Percentiles rank a stretch among this genome's conserved stretches.
Conservation (phyloP, 2,888 invertebrate genomes). For the Odontocolon sp. region DNA sequence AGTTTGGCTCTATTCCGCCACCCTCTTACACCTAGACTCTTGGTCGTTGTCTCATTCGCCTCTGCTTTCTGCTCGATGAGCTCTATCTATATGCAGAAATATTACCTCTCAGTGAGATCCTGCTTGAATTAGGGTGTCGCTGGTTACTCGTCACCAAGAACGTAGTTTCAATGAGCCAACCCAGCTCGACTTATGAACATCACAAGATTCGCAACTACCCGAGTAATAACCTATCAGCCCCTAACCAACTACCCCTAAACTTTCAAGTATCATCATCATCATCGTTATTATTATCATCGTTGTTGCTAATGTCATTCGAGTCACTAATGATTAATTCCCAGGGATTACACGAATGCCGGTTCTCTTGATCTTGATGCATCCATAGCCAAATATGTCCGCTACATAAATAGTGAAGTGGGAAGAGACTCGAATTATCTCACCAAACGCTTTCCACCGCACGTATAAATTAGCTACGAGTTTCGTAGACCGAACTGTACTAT, state of each 20-base stretch:
- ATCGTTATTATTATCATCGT: slow-evolving; percentile 28
- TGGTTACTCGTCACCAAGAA: slow-evolving; percentile 12
- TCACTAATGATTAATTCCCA: slow-evolving; percentile 47
- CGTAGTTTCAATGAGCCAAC: slow-evolving; percentile 18
- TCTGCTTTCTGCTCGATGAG: slow-evolving; percentile 63
- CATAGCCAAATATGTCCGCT: slow-evolving; percentile 5
- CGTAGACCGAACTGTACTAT: slow-evolving; percentile 29
- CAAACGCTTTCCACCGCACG: slow-evolving; percentile 53
- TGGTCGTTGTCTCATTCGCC: background rate
- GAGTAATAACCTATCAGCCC: slow-evolving; percentile 4
- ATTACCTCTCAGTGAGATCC: slow-evolving; percentile 61
- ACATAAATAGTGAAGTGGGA: slow-evolving; percentile 23
- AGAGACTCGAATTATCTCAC: slow-evolving; percentile 57
- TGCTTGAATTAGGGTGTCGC: slow-evolving; percentile 21
- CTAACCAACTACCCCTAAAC: background rate
- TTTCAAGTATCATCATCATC: background rate
- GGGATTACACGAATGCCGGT: slow-evolving; percentile 1
- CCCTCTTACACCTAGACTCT: background rate
- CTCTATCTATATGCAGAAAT: slow-evolving; percentile 76
- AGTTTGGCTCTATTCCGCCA: slow-evolving; percentile 27
- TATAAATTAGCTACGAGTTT: slow-evolving; percentile 55
- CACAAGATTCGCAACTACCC: background rate
- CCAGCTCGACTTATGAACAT: background rate
- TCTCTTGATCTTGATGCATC: slow-evolving; percentile 33
- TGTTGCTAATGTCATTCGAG: slow-evolving; percentile 23